phyloP scores from a whole-genome alignment of 2,888 invertebrate species.

The Nephrotoma guestfalica region DNA sequence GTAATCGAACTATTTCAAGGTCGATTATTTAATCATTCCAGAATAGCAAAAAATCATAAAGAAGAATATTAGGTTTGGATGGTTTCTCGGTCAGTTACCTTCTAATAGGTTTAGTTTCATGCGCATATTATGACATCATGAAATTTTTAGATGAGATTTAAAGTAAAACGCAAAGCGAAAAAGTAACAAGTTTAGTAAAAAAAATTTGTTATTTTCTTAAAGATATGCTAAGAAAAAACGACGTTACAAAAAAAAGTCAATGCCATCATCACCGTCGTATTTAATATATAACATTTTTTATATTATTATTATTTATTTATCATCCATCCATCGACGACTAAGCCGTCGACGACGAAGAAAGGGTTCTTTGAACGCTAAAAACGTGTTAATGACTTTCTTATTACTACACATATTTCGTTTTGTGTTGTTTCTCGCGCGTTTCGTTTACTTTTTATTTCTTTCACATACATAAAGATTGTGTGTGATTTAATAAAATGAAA shows the following conservation, averaged over 20 bases:
- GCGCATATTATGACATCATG: background rate
- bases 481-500: background rate
- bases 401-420: background rate
- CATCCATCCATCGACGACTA: background rate
- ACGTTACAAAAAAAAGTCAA: background rate
- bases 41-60: background rate
- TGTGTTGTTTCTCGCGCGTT: background rate
- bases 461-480: background rate
- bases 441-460: background rate
- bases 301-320: background rate
- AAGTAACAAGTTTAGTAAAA: background rate
- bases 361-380: background rate
- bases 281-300: background rate
- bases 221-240: background rate
- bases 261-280: background rate
- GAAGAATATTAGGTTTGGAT: background rate
- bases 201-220: background rate
- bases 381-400: background rate
- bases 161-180: background rate
- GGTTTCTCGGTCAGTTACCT: constrained; percentile 4
- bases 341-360: background rate
- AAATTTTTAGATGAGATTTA: background rate
- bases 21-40: background rate
- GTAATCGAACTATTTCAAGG: constrained; percentile 4
- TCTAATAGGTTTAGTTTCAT: background rate